phyloP scores from a whole-genome alignment of 2,113 vertebrate genomes.

The Triplophysa tibetana region DNA sequence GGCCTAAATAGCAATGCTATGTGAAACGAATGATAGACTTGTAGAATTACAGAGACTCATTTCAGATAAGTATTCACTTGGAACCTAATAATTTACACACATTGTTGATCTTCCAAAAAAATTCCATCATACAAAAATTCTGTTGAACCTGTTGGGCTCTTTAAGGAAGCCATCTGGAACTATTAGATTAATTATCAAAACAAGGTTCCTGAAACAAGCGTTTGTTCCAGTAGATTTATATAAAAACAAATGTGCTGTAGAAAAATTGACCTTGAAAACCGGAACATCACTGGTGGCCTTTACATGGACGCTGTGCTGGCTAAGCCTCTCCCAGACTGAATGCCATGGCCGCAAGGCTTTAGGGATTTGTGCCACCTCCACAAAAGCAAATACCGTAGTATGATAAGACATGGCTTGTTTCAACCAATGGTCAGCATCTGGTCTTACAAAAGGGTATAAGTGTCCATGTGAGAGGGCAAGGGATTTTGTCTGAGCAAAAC shows the following conservation, averaged over 20 bases:
- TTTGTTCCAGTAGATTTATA: neutral
- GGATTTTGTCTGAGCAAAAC: conserved; percentile 51
- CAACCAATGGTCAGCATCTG: conserved; percentile 35
- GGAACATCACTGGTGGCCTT: conserved; percentile 27
- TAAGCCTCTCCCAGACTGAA: conserved; percentile 50
- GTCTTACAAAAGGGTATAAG: conserved; percentile 49
- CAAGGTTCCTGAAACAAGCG: neutral
- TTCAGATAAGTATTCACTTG: neutral
- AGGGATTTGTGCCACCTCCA: conserved; percentile 61
- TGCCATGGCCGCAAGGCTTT: conserved; percentile 65
- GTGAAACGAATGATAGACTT: neutral
- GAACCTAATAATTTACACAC: neutral
- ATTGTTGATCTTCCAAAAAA: no score
- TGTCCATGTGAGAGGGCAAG: conserved; percentile 41
- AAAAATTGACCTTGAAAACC: conserved; percentile 58
- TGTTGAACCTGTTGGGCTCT: neutral
- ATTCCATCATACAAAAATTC: no score
- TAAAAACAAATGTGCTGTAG: neutral
- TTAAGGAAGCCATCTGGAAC: neutral
- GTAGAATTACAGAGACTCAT: neutral
- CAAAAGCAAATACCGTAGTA: conserved; percentile 56
- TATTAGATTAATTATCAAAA: neutral
- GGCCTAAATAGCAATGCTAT: neutral
- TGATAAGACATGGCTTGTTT: conserved; percentile 37
- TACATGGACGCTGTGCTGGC: conserved; percentile 37